Evolutionary conservation across 2,797 vertebrate species (phyloP).

Genomic region (Cichlasoma orientale): DNA sequence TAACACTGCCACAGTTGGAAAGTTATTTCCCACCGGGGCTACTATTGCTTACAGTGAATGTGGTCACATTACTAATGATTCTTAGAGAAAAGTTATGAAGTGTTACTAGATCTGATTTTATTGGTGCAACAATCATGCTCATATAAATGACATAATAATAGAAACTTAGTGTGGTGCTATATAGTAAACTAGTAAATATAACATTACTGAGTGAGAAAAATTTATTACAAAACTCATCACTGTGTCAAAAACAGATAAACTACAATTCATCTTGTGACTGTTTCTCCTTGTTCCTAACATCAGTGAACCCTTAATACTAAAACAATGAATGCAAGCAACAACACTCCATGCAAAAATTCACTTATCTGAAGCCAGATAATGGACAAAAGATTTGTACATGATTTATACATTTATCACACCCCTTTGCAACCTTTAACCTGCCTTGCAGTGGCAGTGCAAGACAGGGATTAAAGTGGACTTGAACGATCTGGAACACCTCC

Average conservation of each 20-base stretch:
- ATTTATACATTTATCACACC: too few relatives aligned
- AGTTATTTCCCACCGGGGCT: slow-evolving; percentile 61
- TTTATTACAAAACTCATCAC: neutral
- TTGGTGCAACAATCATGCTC: neutral
- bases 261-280: neutral
- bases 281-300: neutral
- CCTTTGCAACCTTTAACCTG: neutral
- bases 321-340: neutral
- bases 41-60: slow-evolving; percentile 23
- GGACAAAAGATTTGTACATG: too few relatives aligned
- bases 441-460: neutral
- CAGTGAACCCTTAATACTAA: neutral
- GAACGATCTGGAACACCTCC: neutral
- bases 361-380: neutral
- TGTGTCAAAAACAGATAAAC: neutral
- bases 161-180: neutral
- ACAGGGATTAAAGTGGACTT: neutral
- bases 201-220: neutral
- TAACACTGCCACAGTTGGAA: slow-evolving; percentile 28
- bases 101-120: neutral
- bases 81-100: slow-evolving; percentile 27
- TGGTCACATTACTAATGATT: slow-evolving; percentile 9
- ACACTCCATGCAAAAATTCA: neutral
- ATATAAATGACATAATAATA: neutral
- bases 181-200: neutral